Conservation (phyloP, 2,113 vertebrate genomes). For the Bujurquina vittata region DNA sequence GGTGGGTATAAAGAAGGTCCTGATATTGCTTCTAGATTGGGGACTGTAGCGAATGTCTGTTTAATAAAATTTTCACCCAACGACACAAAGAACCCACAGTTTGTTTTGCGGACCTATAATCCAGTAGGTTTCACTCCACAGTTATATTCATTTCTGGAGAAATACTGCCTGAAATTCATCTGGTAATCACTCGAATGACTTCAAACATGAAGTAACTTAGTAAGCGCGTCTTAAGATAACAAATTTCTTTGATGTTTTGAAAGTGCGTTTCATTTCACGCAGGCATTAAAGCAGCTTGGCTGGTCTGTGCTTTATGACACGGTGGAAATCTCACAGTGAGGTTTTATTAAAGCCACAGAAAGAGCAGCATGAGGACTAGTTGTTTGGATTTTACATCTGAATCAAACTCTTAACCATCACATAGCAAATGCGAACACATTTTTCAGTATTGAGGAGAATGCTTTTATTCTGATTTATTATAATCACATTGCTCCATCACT, state of each 20-base stretch:
- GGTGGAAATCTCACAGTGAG: not conserved
- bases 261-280: not conserved
- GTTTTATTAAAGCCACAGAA: not conserved
- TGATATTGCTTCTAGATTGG: constrained; percentile 47
- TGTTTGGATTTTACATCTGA: not conserved
- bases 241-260: not conserved
- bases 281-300: not conserved
- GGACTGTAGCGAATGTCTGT: constrained; percentile 29
- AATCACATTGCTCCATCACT: not conserved
- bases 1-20: constrained; percentile 29
- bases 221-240: not conserved
- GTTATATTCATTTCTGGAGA: not conserved
- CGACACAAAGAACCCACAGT: not conserved
- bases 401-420: not conserved
- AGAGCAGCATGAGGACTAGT: not conserved
- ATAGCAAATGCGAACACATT: not conserved
- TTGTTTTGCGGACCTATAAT: constrained; percentile 2
- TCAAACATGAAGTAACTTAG: not conserved
- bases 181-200: not conserved
- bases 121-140: not conserved
- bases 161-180: not conserved
- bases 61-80: constrained; percentile 14
- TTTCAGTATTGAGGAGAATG: not conserved
- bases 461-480: not conserved
- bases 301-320: not conserved